Percentiles rank a stretch among this genome's conserved stretches.
These are phyloP conservation scores for Chymomyza caudatula DNA, from an alignment of 2,888 invertebrate species.

Conservation along the genomic window DNA sequence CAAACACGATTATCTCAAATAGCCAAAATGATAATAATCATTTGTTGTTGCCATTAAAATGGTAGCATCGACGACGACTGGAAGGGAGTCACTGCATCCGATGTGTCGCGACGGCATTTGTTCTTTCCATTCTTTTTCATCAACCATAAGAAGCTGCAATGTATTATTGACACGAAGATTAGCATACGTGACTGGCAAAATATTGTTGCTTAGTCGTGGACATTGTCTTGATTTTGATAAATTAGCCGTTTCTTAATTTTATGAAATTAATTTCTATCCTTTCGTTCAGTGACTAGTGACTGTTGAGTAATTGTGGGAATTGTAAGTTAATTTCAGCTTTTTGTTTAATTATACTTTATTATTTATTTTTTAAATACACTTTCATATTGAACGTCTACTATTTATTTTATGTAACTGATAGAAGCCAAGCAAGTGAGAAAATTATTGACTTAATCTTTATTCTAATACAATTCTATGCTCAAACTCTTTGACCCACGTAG, in stretches of 20 bases:
- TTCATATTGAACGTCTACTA: constrained; percentile 52
- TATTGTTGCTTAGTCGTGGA: constrained; percentile 55
- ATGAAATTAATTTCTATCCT: constrained; percentile 76
- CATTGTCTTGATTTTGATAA: constrained; percentile 20
- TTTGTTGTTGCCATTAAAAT: constrained; percentile 60
- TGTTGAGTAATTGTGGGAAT: constrained; percentile 67
- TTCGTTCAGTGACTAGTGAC: constrained; percentile 67
- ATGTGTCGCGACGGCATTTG: neutral
- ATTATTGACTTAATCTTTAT: too few species aligned
- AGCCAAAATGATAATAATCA: constrained; percentile 60
- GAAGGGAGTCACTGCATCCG: neutral
- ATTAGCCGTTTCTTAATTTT: constrained; percentile 76
- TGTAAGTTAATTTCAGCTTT: neutral
- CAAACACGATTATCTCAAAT: constrained; percentile 60
- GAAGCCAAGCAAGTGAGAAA: too few species aligned
- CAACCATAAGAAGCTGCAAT: neutral
- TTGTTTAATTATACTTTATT: too few species aligned
- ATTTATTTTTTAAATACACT: neutral
- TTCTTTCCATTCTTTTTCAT: neutral
- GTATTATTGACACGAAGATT: constrained; percentile 59
- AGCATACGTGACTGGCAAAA: constrained; percentile 74
- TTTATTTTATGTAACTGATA: too few species aligned
- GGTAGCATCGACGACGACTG: constrained; percentile 39
- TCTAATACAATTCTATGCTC: too few species aligned
- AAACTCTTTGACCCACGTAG: too few species aligned